These are phyloP conservation scores for Drosophila rhopaloa DNA, from an alignment of 1,140 invertebrate species.

Conservation along the genomic window DNA sequence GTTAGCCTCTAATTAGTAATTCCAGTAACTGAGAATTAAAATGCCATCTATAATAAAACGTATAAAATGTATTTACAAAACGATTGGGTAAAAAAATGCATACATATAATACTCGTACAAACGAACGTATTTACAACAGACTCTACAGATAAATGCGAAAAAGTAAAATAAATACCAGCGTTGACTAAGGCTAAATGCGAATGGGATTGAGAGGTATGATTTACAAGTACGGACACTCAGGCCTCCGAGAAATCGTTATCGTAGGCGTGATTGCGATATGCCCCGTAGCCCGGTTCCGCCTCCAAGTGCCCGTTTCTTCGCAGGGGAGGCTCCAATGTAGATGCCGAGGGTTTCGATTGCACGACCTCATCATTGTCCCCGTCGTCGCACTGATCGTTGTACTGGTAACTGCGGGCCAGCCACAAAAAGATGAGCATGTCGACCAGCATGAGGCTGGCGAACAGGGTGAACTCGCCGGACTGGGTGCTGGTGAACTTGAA, in stretches of 20 bases:
- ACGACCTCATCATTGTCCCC: not conserved
- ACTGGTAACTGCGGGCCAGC: slow-evolving; percentile 90
- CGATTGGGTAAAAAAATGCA: slow-evolving; percentile 17
- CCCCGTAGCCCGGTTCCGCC: slow-evolving; percentile 27
- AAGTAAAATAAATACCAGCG: slow-evolving; percentile 42
- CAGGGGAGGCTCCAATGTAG: not conserved
- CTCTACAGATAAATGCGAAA: slow-evolving; percentile 25
- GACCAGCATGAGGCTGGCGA: slow-evolving; percentile 92
- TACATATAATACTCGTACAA: slow-evolving; percentile 2
- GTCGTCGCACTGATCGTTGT: slow-evolving; percentile 39
- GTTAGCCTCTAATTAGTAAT: too few species aligned
- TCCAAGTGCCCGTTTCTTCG: not conserved
- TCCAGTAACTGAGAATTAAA: not conserved
- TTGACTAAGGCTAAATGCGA: slow-evolving; percentile 16
- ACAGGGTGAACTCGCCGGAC: slow-evolving; percentile 93
- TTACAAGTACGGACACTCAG: not conserved
- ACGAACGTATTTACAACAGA: slow-evolving; percentile 11
- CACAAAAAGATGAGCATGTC: slow-evolving; percentile 93
- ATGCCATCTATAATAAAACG: slow-evolving; percentile 8
- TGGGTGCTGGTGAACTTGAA: slow-evolving; percentile 71
- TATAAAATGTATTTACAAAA: slow-evolving; percentile 34
- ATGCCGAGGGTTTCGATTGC: not conserved
- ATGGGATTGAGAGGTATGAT: not conserved
- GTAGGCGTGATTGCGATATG: slow-evolving; percentile 51
- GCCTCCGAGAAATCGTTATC: slow-evolving; percentile 47